Base-by-base conservation (phyloP, 2,797 vertebrate genomes). In the Capromys pilorides region DNA sequence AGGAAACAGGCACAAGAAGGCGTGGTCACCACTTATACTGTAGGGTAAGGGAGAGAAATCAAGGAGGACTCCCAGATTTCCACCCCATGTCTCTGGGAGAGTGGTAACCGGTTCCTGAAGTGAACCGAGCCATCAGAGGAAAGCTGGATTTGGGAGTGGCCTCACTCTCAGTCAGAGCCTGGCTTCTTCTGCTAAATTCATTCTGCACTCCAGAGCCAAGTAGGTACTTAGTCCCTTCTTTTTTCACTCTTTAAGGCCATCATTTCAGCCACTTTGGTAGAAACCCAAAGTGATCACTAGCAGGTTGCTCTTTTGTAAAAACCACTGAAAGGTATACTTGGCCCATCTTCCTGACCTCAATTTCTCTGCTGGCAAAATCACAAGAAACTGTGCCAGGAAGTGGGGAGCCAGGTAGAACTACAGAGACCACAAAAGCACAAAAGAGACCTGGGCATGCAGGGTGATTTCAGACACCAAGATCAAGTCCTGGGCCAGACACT, bases 261-360 rank as follows among this genome's bases (percentile, higher is more conserved):
- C 61, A 59, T 54, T 87, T 87, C 77, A 82, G 59, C 79, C 36
- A 57, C 54, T 92, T 16, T 66, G 49, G 54, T 57, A 57, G 54
- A 57, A 57, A 57, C 59, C 57, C 41, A 36, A 69, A 91, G 36
- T n/a, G 66, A 77, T 93, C 61, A 33, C 75, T 87, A 49, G 86
- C 77, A 94, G 45, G 71, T 69, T 2, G 2, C 41, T 67, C 28
- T 88, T 88, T 59, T 79, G 94, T 82, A 78, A 81, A 95, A 97
- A 64, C n/a, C 81, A 86, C 64, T 24, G 5, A 93, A 94, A 96
- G 75, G 14, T 83, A 69, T 80, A 75, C 88, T 91, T 97, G 88
- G 92, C 94, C 75, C 69, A 51, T 94, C 91, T 95, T 90, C 94
- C 84, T 78, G 96, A 95, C 82, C 91, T 93, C 0, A 0, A 90